Evolutionary conservation across 1,140 invertebrate genomes (phyloP), one percentile per base, ranked within the genome.

Genomic region (Trissolcus basalis): DNA sequence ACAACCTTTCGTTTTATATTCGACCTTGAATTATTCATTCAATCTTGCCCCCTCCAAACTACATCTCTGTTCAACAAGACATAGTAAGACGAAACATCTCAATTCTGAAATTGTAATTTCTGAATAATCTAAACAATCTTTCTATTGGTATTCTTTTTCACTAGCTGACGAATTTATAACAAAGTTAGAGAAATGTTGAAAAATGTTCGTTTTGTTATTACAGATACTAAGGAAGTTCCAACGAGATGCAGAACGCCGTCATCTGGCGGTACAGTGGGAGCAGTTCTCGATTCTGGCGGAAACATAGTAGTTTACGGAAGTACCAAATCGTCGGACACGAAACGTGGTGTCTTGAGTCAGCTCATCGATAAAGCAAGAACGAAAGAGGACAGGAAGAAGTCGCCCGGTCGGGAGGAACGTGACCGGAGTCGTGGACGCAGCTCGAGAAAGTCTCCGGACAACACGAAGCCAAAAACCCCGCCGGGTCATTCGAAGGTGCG

Each of bases 361-460:
- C 67, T 91, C 15, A 90, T 91, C 4, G 90, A 91, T 15, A 91
- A 90, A 76, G 89, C 89, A 12, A 72, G 88, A 16, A 87, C 86
- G 2, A 90, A 90, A 55, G 90, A 90, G 16, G 89, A 90, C 32
- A 79, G 89, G 4, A 90, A 90, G 47, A 91, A 91, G 60, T 90
- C 89, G 0, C 86, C 85, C 0, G 86, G 86, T 1, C 63, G 86
- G 4, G 87, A 88, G 11, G 87, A 87, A 3, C 81, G 85, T 0
- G 86, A 88, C 47, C 80, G 85, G 1, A 89, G 84, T 49, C 83
- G 83, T 19, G 80, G 77, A 36, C 82, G 85, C 49, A 81, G 87
- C 13, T 87, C 72, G 9, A 69, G 90, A 81, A 88, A 88, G 78
- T 89, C 87, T 0, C 87, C 87, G 5, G 87, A 89, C 19, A 80